phyloP scores from a whole-genome alignment of 2,888 invertebrate genomes.

The Oscheius sp. region DNA sequence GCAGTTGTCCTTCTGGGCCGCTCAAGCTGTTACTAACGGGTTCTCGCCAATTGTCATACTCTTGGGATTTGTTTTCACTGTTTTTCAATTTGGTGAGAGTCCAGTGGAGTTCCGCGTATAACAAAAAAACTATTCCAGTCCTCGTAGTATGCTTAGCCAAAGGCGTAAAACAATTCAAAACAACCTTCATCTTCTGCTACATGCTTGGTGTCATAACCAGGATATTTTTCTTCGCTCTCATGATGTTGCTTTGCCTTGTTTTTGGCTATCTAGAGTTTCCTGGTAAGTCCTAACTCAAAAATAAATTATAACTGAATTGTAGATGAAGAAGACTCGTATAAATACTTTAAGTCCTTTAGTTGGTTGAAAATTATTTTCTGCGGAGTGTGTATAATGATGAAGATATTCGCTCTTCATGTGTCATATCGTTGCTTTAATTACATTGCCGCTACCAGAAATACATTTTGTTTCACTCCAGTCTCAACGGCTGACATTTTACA shows the following conservation, averaged over 20 bases:
- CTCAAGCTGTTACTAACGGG: constrained; percentile 42
- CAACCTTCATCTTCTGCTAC: constrained; percentile 11
- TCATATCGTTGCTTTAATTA: constrained; percentile 44
- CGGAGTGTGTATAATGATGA: constrained; percentile 35
- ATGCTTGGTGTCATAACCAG: constrained; percentile 14
- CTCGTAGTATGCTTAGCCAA: constrained; percentile 5
- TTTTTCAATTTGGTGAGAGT: constrained; percentile 39
- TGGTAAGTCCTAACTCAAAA: constrained; percentile 7
- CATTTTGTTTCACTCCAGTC: constrained; percentile 6
- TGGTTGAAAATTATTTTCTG: constrained; percentile 38
- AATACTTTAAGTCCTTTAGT: constrained; percentile 38
- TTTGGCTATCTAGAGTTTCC: constrained; percentile 1
- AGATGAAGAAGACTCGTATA: constrained; percentile 20
- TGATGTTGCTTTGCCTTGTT: constrained; percentile 3
- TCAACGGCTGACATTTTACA: not conserved
- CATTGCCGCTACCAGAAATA: constrained; percentile 36
- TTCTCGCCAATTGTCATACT: constrained; percentile 41
- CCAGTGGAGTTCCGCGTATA: too few relatives aligned
- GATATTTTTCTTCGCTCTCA: constrained; percentile 14
- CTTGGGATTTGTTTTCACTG: constrained; percentile 41
- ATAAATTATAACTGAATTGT: not conserved
- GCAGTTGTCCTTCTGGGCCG: constrained; percentile 52
- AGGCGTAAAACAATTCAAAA: constrained; percentile 15
- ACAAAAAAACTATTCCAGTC: constrained; percentile 7
- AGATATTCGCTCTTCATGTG: constrained; percentile 38